Evolutionary conservation across 2,888 invertebrate species (phyloP).

Genomic region (Cantharis nigra): DNA sequence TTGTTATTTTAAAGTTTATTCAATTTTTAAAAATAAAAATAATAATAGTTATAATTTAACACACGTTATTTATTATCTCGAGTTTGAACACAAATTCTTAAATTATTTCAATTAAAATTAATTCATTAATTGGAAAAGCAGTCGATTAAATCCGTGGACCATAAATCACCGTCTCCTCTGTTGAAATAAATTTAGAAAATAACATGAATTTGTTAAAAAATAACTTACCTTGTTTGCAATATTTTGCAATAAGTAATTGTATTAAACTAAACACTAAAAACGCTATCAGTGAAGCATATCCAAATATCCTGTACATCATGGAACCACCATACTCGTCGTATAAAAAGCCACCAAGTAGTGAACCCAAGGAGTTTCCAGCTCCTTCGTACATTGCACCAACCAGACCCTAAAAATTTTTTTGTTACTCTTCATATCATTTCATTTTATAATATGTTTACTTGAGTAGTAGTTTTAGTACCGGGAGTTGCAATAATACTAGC

Average conservation of each 20-base stretch:
- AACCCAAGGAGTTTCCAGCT: conserved; percentile 79
- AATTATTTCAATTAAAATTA: no score
- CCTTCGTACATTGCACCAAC: conserved; percentile 91
- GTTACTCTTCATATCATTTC: not conserved
- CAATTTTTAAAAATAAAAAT: no score
- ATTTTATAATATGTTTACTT: conserved; percentile 58
- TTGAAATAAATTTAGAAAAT: not conserved
- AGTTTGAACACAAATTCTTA: no score
- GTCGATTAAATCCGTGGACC: not conserved
- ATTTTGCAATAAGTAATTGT: not conserved
- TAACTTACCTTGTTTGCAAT: not conserved
- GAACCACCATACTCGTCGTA: conserved; percentile 54
- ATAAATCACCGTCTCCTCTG: not conserved
- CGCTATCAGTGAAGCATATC: not conserved
- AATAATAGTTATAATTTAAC: no score
- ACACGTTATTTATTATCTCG: no score
- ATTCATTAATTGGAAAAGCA: no score
- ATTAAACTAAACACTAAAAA: not conserved
- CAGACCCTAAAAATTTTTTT: conserved; percentile 65
- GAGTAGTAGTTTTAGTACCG: conserved; percentile 85
- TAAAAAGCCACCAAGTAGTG: conserved; percentile 75
- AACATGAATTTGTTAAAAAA: not conserved
- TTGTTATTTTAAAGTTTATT: not conserved
- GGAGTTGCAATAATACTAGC: conserved; percentile 81
- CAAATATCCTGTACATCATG: not conserved